A percentile compares a stretch with the other conserved stretches of the same genome.
These are phyloP conservation scores for Plutella xylostella DNA, from an alignment of 2,888 invertebrate genomes.

Conservation along the genomic window DNA sequence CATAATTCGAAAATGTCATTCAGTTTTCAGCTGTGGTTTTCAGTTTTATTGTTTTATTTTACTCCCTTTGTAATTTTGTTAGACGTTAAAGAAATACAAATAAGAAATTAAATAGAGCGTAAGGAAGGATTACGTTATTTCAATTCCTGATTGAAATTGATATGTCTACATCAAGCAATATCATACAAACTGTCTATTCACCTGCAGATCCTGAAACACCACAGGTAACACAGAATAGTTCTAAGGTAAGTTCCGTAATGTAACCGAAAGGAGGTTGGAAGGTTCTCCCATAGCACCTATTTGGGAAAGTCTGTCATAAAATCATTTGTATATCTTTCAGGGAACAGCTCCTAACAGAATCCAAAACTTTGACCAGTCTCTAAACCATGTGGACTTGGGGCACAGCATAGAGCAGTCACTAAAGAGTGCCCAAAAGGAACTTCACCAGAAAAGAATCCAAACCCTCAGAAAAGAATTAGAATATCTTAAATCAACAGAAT, in stretches of 20 bases:
- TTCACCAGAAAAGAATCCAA: constrained; percentile 79
- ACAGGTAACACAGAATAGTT: no score
- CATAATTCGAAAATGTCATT: no score
- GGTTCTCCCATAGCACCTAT: not conserved
- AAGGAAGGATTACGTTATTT: no score
- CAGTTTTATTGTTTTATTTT: no score
- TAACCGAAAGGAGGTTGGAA: not conserved
- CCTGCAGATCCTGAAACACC: constrained; percentile 58
- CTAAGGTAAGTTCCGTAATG: no score
- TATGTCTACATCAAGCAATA: constrained; percentile 61
- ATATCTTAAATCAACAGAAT: constrained; percentile 82
- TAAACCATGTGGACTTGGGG: constrained; percentile 65
- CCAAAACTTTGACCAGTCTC: constrained; percentile 53
- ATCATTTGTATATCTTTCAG: no score
- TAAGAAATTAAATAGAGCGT: no score
- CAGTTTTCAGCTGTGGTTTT: no score
- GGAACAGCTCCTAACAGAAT: constrained; percentile 36
- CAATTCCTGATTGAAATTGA: no score
- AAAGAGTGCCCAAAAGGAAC: constrained; percentile 71
- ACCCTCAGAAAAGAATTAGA: constrained; percentile 80
- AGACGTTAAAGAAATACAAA: no score
- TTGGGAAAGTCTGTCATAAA: no score
- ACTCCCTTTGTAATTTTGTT: no score
- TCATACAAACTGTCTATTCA: constrained; percentile 55
- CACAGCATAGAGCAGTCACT: constrained; percentile 66